Conservation (phyloP, 2,113 vertebrate genomes). For the Lepidothrix coronata region DNA sequence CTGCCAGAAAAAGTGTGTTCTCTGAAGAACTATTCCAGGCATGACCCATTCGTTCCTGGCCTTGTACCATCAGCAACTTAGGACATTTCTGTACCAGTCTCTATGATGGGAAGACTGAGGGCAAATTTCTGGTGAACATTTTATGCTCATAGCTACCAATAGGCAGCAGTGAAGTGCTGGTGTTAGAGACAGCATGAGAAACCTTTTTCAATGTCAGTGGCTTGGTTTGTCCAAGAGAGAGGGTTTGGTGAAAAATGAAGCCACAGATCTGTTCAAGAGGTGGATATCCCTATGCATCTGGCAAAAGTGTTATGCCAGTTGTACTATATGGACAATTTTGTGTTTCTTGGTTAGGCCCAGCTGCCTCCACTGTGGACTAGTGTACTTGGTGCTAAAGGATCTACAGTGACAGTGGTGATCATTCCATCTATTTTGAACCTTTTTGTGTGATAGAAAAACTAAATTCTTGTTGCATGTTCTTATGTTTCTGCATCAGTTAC, state of each 20-base stretch:
- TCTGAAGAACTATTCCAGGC: background rate
- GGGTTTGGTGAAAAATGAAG: background rate
- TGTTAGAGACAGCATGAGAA: background rate
- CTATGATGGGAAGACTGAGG: background rate
- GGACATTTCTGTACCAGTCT: background rate
- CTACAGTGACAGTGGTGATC: background rate
- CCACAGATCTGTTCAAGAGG: background rate
- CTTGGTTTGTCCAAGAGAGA: background rate
- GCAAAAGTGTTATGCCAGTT: background rate
- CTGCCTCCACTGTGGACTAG: background rate
- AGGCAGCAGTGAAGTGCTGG: background rate
- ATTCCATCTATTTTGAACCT: background rate
- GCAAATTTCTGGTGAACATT: background rate
- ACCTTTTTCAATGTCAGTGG: background rate
- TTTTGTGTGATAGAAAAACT: background rate
- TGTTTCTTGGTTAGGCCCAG: background rate
- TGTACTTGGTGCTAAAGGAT: background rate
- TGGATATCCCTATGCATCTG: background rate
- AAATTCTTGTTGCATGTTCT: background rate
- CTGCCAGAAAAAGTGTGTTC: background rate
- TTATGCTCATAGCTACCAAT: background rate
- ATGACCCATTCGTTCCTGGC: background rate
- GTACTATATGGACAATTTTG: background rate
- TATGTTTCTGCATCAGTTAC: background rate
- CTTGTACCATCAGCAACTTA: background rate